Conservation (phyloP, 64 coral and sea anemone species). For the Montipora sp. region DNA sequence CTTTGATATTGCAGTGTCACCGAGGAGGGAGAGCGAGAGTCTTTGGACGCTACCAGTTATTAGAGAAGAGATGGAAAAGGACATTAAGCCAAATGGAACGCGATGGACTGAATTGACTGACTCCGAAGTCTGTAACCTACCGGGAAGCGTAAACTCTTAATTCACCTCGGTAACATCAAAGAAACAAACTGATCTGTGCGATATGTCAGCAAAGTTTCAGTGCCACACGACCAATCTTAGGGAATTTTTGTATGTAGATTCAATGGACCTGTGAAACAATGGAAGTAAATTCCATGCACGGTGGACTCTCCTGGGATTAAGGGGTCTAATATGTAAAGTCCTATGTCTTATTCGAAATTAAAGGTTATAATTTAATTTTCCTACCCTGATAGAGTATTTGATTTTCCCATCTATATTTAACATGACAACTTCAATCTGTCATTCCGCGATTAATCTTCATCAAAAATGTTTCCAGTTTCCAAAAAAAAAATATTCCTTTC, state of each 20-base stretch:
- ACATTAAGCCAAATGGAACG: constrained; percentile 19
- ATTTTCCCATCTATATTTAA: neutral
- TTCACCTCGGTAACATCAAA: too few species aligned
- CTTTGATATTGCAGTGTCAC: constrained; percentile 48
- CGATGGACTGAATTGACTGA: constrained; percentile 71
- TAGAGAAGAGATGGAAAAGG: constrained; percentile 65
- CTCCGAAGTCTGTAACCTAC: constrained; percentile 12
- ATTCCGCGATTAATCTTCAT: neutral
- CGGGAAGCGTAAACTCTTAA: neutral
- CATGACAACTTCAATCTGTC: neutral
- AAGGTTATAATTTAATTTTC: neutral
- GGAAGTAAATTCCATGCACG: neutral
- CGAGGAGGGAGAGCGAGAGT: constrained; percentile 45
- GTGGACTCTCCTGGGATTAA: neutral
- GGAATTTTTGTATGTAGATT: neutral
- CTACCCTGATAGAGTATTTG: neutral
- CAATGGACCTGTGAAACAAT: neutral
- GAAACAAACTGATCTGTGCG: neutral
- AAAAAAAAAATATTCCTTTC: neutral
- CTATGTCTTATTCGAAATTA: neutral
- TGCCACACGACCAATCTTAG: neutral
- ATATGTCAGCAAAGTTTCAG: neutral
- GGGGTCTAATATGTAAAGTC: neutral
- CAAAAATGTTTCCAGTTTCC: neutral
- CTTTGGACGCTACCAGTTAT: constrained; percentile 71